These are phyloP conservation scores for Blastobasis adustella DNA, from an alignment of 2,888 invertebrate genomes.

Conservation along the genomic window DNA sequence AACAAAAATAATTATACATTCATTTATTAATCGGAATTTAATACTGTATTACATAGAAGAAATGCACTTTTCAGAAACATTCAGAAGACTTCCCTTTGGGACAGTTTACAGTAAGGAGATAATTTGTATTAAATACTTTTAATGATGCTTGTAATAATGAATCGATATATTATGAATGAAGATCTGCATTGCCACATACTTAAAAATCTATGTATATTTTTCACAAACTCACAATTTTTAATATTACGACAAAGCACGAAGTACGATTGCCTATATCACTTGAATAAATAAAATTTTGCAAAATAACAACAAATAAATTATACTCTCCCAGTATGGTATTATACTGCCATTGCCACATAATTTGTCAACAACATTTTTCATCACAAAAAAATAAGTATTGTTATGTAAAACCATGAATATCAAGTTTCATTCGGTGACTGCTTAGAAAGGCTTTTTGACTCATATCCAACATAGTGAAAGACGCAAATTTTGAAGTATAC, in stretches of 20 bases:
- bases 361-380: slow-evolving; percentile 72
- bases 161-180: slow-evolving; percentile 59
- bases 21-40: slow-evolving; percentile 80
- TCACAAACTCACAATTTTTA: slow-evolving; percentile 62
- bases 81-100: slow-evolving; percentile 85
- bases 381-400: slow-evolving; percentile 61
- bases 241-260: slow-evolving; percentile 54
- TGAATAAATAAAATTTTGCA: slow-evolving; percentile 72
- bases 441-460: slow-evolving; percentile 72
- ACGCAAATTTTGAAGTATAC: slow-evolving; percentile 56
- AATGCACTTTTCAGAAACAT: slow-evolving; percentile 93
- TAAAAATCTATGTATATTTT: slow-evolving; percentile 75
- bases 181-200: slow-evolving; percentile 76
- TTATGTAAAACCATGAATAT: slow-evolving; percentile 50
- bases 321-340: slow-evolving; percentile 46
- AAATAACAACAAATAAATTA: slow-evolving; percentile 68
- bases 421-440: slow-evolving; percentile 64
- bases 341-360: slow-evolving; percentile 66
- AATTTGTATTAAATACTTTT: slow-evolving; percentile 6
- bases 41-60: slow-evolving; percentile 94
- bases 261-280: slow-evolving; percentile 58
- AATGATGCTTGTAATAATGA: slow-evolving; percentile 40
- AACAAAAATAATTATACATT: slow-evolving; percentile 48
- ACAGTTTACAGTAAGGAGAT: slow-evolving; percentile 57
- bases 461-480: slow-evolving; percentile 74